These are phyloP conservation scores for Todiramphus saurophagus DNA, from an alignment of 2,113 vertebrate species.

Conservation along the genomic window DNA sequence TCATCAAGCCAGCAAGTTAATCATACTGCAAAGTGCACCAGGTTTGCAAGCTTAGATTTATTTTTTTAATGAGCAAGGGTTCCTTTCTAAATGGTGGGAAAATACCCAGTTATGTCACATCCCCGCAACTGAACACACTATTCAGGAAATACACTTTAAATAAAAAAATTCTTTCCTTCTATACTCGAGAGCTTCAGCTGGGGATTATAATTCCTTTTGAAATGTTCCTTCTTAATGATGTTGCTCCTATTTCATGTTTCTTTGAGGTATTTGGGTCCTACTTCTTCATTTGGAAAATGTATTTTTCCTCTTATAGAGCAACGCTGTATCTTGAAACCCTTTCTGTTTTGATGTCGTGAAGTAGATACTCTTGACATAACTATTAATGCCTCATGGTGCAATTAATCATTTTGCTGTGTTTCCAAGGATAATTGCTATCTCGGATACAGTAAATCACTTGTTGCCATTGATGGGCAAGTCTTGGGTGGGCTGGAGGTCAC, in stretches of 20 bases:
- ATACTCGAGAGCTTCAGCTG: neutral
- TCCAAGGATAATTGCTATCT: neutral
- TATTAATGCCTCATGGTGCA: neutral
- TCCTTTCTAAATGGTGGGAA: constrained; percentile 38
- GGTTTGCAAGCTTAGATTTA: neutral
- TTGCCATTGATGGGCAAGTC: neutral
- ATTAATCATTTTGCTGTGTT: neutral
- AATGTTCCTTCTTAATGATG: neutral
- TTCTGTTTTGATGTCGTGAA: neutral
- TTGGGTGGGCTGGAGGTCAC: neutral
- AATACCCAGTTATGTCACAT: constrained; percentile 14
- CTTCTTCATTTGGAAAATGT: neutral
- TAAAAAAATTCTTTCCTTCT: neutral
- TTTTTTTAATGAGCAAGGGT: neutral
- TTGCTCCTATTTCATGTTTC: neutral
- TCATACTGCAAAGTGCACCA: neutral
- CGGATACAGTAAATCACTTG: rapidly evolving
- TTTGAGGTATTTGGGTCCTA: neutral
- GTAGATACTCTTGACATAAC: neutral
- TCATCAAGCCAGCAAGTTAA: neutral
- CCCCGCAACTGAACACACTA: neutral
- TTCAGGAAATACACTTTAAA: neutral
- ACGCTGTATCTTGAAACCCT: neutral
- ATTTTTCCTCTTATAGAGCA: neutral
- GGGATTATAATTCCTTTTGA: neutral